phyloP scores from a whole-genome alignment of 1,140 invertebrate genomes.

The Grapholita molesta region DNA sequence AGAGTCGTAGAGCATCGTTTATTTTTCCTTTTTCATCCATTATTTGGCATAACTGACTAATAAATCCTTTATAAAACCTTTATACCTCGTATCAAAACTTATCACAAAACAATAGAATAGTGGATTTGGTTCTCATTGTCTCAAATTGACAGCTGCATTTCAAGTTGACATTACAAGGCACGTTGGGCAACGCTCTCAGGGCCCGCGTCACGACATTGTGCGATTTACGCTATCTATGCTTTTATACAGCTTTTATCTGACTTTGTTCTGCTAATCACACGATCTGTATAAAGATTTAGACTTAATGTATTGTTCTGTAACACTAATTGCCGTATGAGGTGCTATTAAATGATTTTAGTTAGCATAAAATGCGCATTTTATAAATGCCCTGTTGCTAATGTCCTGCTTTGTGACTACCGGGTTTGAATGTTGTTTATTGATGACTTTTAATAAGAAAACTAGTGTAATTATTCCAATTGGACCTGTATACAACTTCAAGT shows the following conservation, averaged over 20 bases:
- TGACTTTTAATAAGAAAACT: not conserved
- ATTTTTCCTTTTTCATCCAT: no score
- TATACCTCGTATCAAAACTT: not conserved
- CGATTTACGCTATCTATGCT: conserved; percentile 4
- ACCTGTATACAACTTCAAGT: not conserved
- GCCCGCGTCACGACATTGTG: conserved; percentile 5
- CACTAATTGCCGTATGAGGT: not conserved
- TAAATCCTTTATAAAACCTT: not conserved
- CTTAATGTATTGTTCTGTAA: not conserved
- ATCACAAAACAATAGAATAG: not conserved
- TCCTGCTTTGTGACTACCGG: not conserved
- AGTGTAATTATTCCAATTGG: not conserved
- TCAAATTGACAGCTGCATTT: conserved; percentile 9
- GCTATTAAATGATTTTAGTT: not conserved
- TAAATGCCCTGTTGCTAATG: not conserved
- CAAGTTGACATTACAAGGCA: conserved; percentile 12
- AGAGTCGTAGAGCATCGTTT: no score
- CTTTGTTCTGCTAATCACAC: not conserved
- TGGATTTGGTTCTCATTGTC: not conserved
- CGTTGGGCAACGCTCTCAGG: not conserved
- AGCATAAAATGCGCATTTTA: not conserved
- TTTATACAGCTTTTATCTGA: not conserved
- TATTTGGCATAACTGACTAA: no score
- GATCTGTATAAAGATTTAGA: not conserved
- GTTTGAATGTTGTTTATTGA: not conserved